Evolutionary conservation across 1,140 invertebrate genomes (phyloP).

Genomic region (Zelostemma sp.): DNA sequence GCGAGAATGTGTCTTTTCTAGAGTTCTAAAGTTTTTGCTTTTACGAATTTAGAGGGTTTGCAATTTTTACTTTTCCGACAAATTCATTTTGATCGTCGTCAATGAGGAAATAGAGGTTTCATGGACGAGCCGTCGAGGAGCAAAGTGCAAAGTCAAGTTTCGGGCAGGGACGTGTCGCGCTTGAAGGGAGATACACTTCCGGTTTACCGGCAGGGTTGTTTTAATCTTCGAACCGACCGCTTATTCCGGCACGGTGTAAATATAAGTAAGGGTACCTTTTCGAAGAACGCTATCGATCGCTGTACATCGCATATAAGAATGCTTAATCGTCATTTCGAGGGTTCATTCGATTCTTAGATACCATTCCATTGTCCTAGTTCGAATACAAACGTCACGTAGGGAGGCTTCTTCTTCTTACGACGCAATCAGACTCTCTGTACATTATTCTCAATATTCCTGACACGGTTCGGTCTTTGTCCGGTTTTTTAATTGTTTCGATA

Average conservation of each 20-base stretch:
- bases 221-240: background rate
- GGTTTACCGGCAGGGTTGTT: background rate
- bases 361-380: conserved; percentile 7
- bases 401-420: conserved; percentile 4
- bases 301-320: background rate
- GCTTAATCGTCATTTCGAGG: conserved; percentile 14
- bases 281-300: conserved; percentile 9
- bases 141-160: conserved; percentile 4
- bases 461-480: background rate
- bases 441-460: conserved; percentile 1
- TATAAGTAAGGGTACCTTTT: background rate
- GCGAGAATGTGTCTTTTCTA: no score
- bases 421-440: conserved; percentile 3
- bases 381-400: conserved; percentile 5
- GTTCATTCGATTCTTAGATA: conserved; percentile 9
- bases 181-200: background rate
- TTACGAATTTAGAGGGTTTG: no score
- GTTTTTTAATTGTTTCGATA: background rate
- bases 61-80: no score
- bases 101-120: background rate
- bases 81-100: no score
- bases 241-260: no score
- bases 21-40: no score
- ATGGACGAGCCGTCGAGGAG: background rate
- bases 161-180: background rate